Base-by-base conservation (phyloP, 2,888 invertebrate genomes). In the Panzeria rudis region DNA sequence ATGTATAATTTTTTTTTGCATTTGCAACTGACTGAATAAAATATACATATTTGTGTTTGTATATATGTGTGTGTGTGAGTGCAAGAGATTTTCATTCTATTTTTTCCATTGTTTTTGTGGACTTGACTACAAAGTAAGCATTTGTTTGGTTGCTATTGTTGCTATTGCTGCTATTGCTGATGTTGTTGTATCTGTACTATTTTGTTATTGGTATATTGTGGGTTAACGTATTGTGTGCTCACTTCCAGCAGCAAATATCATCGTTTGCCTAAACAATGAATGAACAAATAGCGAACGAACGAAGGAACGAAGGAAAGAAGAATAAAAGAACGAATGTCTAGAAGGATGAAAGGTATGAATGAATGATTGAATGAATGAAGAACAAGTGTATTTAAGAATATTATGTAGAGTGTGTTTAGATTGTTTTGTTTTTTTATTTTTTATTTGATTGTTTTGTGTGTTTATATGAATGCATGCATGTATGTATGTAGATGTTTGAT, bases 131-230 rank as follows among this genome's bases (percentile, higher is more conserved):
- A 79, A 81, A 81, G 75, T 69, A 62, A 62, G 75, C 44, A 75
- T 69, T 75, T 75, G 62, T 54, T 62, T 76, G 54, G 44, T 61
- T 68, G 50, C 52, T 68, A 56, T 81, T 76, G 61, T 47, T 73
- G 50, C 59, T 44, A n/a, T 35, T 29, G 20, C 15, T 75, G 23
- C 54, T 77, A 32, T 44, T 79, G 69, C 23, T 29, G 20, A 9
- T 75, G 23, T 64, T 77, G 44, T 44, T 79, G 69, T 71, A 71
- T 71, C 13, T 35, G 25, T 76, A 69, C 82, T 69, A 71, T 64
- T 82, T 75, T 81, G 61, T 81, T 81, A 81, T 81, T 81, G 81
- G 81, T 81, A 81, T 81, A 44, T 81, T 69, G 44, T 69, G 52
- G 79, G 79, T 79, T 72, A 79, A 80, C 64, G 72, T 75, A 71